Conservation (phyloP, 2,888 invertebrate species). For the Phortica okadai region DNA sequence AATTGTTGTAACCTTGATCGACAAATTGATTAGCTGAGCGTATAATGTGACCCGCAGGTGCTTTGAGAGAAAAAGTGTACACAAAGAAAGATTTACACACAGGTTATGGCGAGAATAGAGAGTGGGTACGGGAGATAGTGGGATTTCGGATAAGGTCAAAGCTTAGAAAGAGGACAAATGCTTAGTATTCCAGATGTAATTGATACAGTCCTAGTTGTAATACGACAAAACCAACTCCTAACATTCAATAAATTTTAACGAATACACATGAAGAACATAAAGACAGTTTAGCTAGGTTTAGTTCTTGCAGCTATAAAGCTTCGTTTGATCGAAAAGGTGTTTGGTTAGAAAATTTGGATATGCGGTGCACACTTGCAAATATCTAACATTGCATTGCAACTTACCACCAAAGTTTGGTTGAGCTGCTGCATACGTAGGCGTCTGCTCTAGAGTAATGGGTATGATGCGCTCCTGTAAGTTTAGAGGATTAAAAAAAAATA, state of each 20-base stretch:
- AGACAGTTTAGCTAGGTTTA: slow-evolving; percentile 3
- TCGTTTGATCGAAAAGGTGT: neutral
- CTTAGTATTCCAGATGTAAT: too few relatives aligned
- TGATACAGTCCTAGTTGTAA: too few relatives aligned
- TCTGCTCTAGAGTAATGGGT: slow-evolving; percentile 75
- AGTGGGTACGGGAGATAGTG: slow-evolving; percentile 7
- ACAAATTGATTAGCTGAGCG: slow-evolving; percentile 77
- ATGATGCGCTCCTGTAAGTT: slow-evolving; percentile 73
- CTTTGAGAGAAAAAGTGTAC: slow-evolving; percentile 70
- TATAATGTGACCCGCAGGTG: slow-evolving; percentile 72
- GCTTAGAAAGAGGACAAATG: neutral
- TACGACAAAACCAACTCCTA: too few relatives aligned
- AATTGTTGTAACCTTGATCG: slow-evolving; percentile 76
- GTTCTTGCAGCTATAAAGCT: neutral
- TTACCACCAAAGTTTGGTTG: slow-evolving; percentile 73
- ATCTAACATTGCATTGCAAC: slow-evolving; percentile 38
- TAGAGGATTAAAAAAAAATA: neutral
- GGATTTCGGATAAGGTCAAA: neutral
- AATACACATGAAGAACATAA: neutral
- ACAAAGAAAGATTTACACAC: slow-evolving; percentile 58
- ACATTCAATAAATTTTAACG: too few relatives aligned
- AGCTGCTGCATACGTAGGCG: slow-evolving; percentile 72
- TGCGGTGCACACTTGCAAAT: neutral
- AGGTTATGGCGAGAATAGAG: slow-evolving; percentile 22
- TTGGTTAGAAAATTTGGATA: neutral